These are phyloP conservation scores for Tetragonula clypearis DNA, from an alignment of 1,140 invertebrate species.

Conservation along the genomic window DNA sequence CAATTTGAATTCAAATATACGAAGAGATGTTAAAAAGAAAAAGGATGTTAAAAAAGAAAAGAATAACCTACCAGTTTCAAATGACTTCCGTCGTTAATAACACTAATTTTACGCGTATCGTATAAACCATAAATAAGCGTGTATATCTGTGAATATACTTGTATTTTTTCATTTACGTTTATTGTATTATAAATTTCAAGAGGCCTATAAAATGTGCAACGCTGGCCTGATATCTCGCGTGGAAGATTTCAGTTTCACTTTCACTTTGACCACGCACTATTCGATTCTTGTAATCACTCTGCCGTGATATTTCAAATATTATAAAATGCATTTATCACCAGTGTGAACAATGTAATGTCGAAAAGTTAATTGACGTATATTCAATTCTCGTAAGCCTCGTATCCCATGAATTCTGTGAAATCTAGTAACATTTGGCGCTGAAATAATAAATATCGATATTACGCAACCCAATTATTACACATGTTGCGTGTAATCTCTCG, in stretches of 20 bases:
- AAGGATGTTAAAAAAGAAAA: no score
- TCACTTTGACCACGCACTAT: constrained; percentile 42
- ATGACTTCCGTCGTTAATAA: no score
- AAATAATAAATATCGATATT: background rate
- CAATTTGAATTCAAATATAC: no score
- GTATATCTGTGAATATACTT: no score
- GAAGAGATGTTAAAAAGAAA: no score
- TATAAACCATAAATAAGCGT: no score
- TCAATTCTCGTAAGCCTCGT: background rate
- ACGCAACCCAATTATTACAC: background rate
- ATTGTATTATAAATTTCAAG: background rate
- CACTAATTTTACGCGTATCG: no score
- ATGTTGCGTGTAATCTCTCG: background rate
- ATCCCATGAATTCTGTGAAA: background rate
- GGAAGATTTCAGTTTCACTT: constrained; percentile 49
- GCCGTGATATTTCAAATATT: no score
- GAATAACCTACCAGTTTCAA: no score
- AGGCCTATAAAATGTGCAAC: background rate
- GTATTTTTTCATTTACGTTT: background rate
- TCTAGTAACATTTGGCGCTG: background rate
- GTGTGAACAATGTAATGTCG: background rate
- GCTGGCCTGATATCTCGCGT: background rate
- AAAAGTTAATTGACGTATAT: background rate
- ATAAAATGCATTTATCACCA: no score
- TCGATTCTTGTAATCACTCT: constrained; percentile 3